These are phyloP conservation scores for Diadumene lineata DNA, from an alignment of 92 coral and sea anemone species.

Conservation along the genomic window DNA sequence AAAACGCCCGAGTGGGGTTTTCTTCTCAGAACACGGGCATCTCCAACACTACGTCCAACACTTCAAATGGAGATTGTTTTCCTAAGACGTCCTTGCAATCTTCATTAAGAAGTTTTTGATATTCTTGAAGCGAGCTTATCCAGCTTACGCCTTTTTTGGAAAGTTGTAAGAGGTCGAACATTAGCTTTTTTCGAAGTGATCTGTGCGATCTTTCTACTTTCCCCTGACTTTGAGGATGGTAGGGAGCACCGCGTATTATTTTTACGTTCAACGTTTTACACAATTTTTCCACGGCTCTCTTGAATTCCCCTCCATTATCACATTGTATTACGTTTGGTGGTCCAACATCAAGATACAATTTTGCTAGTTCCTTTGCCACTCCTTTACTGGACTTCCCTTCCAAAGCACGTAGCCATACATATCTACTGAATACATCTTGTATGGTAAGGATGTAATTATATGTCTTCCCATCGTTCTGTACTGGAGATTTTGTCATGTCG, in stretches of 20 bases:
- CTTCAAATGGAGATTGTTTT: constrained; percentile 43
- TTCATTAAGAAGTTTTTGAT: constrained; percentile 42
- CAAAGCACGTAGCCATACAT: constrained; percentile 51
- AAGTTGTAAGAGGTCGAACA: constrained; percentile 19
- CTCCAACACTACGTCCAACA: too few species aligned
- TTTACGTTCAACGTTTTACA: constrained; percentile 35
- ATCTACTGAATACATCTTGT: constrained; percentile 61
- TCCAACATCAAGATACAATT: constrained; percentile 27
- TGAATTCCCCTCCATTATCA: constrained; percentile 52
- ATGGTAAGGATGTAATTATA: constrained; percentile 45
- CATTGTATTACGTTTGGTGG: constrained; percentile 53
- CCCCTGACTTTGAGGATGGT: constrained; percentile 65
- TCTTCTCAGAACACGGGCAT: too few species aligned
- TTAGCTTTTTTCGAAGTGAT: constrained; percentile 36
- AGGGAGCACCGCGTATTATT: constrained; percentile 43
- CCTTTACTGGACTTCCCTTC: constrained; percentile 28
- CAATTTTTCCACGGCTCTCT: constrained; percentile 24
- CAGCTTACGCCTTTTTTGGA: constrained; percentile 44
- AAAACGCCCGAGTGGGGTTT: too few species aligned
- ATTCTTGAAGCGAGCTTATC: constrained; percentile 27
- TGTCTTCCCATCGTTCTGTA: constrained; percentile 19
- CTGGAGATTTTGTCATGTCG: constrained; percentile 33
- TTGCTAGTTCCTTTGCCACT: constrained; percentile 8
- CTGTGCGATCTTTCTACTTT: constrained; percentile 49
- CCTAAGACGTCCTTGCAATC: constrained; percentile 44